phyloP scores from a whole-genome alignment of 2,888 invertebrate genomes.

The Phytoseiulus persimilis region DNA sequence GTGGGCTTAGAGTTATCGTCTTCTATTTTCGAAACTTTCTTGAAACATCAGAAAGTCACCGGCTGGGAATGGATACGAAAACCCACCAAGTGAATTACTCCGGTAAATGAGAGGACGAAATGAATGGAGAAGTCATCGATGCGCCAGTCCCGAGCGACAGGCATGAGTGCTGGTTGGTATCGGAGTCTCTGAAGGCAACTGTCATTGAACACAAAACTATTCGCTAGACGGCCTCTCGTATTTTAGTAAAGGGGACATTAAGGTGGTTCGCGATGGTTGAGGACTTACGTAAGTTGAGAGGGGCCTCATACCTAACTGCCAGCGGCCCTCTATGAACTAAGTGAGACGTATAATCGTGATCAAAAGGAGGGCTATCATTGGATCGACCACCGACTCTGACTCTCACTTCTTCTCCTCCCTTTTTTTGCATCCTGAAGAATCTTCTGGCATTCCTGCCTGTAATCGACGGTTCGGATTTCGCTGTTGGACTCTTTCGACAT shows the following conservation, averaged over 20 bases:
- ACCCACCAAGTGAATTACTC: too few species aligned
- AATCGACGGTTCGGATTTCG: neutral
- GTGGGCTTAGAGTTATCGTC: too few species aligned
- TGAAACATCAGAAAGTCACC: too few species aligned
- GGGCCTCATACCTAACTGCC: neutral
- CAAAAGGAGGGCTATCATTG: neutral
- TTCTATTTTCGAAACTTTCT: too few species aligned
- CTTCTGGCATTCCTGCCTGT: neutral
- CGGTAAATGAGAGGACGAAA: too few species aligned
- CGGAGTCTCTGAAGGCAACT: neutral
- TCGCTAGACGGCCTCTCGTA: neutral
- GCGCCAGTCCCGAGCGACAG: neutral
- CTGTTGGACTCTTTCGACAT: neutral
- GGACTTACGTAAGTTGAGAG: neutral
- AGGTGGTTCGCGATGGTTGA: neutral
- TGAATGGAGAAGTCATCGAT: too few species aligned
- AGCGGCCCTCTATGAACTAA: neutral
- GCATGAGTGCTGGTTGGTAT: neutral
- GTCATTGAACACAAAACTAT: neutral
- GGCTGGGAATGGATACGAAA: too few species aligned
- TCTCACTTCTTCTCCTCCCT: neutral
- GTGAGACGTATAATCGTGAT: constrained; percentile 5
- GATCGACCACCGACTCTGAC: neutral
- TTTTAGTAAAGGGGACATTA: neutral
- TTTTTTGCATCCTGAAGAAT: neutral